phyloP scores from a whole-genome alignment of 2,113 vertebrate species.

The Psophia crepitans region DNA sequence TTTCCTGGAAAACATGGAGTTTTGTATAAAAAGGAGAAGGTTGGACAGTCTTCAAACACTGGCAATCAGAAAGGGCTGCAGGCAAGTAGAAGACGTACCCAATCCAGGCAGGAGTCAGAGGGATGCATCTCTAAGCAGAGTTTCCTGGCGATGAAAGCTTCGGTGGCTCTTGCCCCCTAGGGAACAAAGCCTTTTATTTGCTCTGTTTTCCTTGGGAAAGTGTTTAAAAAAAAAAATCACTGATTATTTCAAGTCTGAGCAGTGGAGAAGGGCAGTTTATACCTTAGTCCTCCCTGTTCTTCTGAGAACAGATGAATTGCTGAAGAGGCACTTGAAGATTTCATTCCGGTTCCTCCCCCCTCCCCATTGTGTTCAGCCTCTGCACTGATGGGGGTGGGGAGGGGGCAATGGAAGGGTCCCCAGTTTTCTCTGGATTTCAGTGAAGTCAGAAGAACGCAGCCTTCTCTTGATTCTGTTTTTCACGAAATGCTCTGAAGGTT shows the following conservation, averaged over 20 bases:
- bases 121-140: not conserved
- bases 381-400: not conserved
- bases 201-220: not conserved
- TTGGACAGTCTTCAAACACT: not conserved
- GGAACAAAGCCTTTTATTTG: not conserved
- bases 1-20: not conserved
- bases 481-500: not conserved
- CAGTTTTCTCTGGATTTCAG: not conserved
- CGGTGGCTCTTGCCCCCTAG: not conserved
- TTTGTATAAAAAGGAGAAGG: not conserved
- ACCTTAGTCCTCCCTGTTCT: not conserved
- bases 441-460: not conserved
- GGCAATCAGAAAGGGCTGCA: not conserved
- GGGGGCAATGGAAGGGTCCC: not conserved
- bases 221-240: not conserved
- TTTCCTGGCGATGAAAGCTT: not conserved
- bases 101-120: not conserved
- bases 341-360: not conserved
- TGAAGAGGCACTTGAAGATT: not conserved
- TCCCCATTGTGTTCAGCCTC: not conserved
- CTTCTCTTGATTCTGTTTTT: not conserved
- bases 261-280: not conserved
- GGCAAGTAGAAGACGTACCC: not conserved
- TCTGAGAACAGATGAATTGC: not conserved
- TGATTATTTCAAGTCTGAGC: not conserved